Conservation (phyloP, 2,888 invertebrate genomes). For the Leptinotarsa juncta region DNA sequence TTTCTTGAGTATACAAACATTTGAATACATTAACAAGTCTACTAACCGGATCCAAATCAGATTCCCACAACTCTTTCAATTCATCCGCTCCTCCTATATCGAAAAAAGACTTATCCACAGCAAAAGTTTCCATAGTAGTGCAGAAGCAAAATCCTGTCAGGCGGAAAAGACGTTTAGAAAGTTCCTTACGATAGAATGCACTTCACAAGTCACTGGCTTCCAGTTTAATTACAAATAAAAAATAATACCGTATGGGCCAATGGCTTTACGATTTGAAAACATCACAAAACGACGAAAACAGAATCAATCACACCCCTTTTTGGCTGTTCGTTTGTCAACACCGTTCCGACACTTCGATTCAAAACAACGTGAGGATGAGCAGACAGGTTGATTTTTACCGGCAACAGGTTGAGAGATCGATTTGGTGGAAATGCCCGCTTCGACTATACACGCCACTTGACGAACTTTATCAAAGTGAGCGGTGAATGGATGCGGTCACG, state of each 20-base stretch:
- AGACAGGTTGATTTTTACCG: conserved; percentile 4
- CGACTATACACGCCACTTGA: not conserved
- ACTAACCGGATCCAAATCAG: conserved; percentile 86
- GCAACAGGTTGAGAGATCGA: conserved; percentile 15
- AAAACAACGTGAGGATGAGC: not conserved
- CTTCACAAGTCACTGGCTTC: conserved; percentile 20
- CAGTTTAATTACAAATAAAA: not conserved
- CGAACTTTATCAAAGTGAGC: conserved; percentile 7
- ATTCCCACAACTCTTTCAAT: conserved; percentile 81
- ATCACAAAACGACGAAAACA: conserved; percentile 13
- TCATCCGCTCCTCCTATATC: conserved; percentile 77
- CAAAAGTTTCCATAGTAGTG: conserved; percentile 74
- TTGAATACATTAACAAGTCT: not conserved
- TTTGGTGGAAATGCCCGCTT: not conserved
- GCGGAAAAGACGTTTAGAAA: not conserved
- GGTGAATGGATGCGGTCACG: not conserved
- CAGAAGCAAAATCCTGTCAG: not conserved
- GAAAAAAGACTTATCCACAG: conserved; percentile 67
- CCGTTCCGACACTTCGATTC: not conserved
- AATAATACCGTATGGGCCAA: conserved; percentile 17
- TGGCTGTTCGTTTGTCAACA: conserved; percentile 5
- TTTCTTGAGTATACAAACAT: not conserved
- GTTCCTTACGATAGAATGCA: conserved; percentile 11
- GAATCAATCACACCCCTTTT: conserved; percentile 10
- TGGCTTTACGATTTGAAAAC: conserved; percentile 7